Evolutionary conservation across 1,140 invertebrate genomes (phyloP).

Genomic region (Cydia pomonella): DNA sequence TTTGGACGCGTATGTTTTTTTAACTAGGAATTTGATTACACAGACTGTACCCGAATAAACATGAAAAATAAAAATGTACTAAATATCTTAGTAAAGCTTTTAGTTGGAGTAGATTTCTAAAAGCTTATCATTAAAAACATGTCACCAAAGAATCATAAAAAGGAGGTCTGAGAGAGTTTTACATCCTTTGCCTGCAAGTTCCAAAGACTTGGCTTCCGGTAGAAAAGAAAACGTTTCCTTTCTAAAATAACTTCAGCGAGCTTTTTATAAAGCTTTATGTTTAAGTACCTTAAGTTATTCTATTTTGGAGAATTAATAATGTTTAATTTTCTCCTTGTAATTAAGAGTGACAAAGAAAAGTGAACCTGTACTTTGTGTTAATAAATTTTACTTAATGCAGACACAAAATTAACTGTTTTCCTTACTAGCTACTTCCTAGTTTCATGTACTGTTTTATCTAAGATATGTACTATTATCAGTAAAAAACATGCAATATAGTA

Average conservation of each 20-base stretch:
- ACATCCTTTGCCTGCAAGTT: slow-evolving; percentile 43
- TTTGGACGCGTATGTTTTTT: too few relatives aligned
- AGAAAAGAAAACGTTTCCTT: slow-evolving; percentile 46
- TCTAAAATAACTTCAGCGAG: slow-evolving; percentile 48
- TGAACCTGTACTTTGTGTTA: not conserved
- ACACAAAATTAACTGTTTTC: not conserved
- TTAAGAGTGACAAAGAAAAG: slow-evolving; percentile 7
- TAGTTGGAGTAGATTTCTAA: not conserved
- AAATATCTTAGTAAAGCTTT: too few relatives aligned
- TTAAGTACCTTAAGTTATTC: slow-evolving; percentile 38
- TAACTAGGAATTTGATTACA: too few relatives aligned
- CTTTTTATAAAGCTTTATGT: slow-evolving; percentile 35
- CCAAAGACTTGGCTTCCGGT: slow-evolving; percentile 36
- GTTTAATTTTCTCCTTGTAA: slow-evolving; percentile 7
- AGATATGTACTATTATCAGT: not conserved
- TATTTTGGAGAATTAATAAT: not conserved
- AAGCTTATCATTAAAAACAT: slow-evolving; percentile 12
- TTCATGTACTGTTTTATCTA: not conserved
- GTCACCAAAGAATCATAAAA: slow-evolving; percentile 12
- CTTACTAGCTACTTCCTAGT: not conserved
- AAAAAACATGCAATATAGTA: not conserved
- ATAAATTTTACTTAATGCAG: not conserved
- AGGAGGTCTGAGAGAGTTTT: not conserved
- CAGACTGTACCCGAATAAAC: too few relatives aligned
- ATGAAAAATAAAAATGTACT: too few relatives aligned